These are phyloP conservation scores for Buteo buteo DNA, from an alignment of 2,113 vertebrate species.

Conservation along the genomic window DNA sequence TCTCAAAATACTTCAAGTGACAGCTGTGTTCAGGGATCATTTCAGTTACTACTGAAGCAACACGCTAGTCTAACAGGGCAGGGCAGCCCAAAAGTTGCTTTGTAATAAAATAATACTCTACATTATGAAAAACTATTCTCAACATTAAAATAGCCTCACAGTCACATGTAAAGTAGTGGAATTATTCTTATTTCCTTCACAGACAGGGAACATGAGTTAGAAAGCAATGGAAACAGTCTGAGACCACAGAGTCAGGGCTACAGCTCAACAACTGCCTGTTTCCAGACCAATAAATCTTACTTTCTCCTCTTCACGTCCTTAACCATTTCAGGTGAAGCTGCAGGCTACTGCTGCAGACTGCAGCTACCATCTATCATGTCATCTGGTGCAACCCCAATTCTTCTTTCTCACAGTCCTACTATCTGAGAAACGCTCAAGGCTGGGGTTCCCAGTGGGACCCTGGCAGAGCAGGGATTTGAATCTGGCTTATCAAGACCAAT, in stretches of 20 bases:
- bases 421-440: neutral
- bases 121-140: neutral
- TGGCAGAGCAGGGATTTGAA: neutral
- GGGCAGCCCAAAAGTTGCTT: neutral
- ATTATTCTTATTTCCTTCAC: neutral
- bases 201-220: neutral
- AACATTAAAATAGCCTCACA: neutral
- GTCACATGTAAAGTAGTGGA: neutral
- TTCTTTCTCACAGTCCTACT: neutral
- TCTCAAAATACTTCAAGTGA: neutral
- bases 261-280: neutral
- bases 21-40: neutral
- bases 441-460: neutral
- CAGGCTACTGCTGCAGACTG: neutral
- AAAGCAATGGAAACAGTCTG: neutral
- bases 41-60: neutral
- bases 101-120: neutral
- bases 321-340: neutral
- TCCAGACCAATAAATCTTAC: neutral
- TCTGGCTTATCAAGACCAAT: neutral
- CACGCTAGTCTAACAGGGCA: neutral
- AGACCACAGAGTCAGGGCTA: neutral
- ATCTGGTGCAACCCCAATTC: neutral
- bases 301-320: neutral
- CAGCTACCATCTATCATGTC: neutral